A percentile compares a stretch with the other conserved stretches of the same genome.
These are phyloP conservation scores for Archips crataeganus DNA, from an alignment of 2,888 invertebrate genomes.

Conservation along the genomic window DNA sequence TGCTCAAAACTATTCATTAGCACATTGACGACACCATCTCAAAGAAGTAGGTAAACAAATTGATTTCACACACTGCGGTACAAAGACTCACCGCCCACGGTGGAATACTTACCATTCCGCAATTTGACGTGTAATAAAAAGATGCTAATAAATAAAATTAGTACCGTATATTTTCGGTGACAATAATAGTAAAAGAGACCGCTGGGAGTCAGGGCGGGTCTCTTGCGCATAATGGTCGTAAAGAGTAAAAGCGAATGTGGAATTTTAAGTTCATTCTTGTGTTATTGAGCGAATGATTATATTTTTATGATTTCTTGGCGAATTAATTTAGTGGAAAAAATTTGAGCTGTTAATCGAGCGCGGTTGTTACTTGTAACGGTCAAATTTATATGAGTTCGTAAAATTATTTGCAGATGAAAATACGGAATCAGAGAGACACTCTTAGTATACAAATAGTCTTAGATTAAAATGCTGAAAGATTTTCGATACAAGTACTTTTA, in stretches of 20 bases:
- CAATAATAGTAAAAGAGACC: conserved; percentile 60
- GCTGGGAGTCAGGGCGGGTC: conserved; percentile 58
- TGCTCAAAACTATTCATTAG: conserved; percentile 47
- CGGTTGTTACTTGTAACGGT: not conserved
- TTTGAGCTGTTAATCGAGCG: conserved; percentile 22
- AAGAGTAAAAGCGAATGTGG: conserved; percentile 37
- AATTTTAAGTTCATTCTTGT: conserved; percentile 49
- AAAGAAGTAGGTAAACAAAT: conserved; percentile 60
- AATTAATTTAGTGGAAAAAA: conserved; percentile 47
- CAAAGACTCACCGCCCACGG: conserved; percentile 66
- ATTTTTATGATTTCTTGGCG: conserved; percentile 51
- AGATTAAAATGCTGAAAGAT: not conserved
- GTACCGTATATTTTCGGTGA: conserved; percentile 61
- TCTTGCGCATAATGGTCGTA: conserved; percentile 18
- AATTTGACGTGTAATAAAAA: conserved; percentile 74
- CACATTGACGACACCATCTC: conserved; percentile 44
- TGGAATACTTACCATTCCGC: conserved; percentile 64
- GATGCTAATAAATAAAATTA: conserved; percentile 82
- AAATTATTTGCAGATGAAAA: no score
- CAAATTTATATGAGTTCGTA: not conserved
- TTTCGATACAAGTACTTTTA: not conserved
- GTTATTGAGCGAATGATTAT: conserved; percentile 65
- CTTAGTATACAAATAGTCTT: no score
- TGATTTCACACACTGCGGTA: conserved; percentile 63
- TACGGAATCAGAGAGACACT: no score